Evolutionary conservation across 2,797 vertebrate species (phyloP).

Genomic region (Lycodopsis pacificus): DNA sequence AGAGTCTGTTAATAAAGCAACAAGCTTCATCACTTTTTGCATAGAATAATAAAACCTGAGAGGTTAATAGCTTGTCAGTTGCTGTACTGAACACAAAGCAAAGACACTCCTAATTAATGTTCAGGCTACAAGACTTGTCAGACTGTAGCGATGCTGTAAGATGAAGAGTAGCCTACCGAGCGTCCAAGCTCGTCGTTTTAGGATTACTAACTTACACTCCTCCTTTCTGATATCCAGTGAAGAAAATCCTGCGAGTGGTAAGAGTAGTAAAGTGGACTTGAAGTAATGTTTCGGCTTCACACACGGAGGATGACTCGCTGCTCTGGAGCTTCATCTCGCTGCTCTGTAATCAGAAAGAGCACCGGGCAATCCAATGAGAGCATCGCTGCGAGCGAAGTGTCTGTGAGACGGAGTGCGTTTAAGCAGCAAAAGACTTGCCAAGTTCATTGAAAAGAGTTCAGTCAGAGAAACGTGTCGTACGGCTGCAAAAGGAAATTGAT

Average conservation of each 20-base stretch:
- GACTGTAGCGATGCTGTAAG: background rate
- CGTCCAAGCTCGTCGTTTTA: too few species aligned
- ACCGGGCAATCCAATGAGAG: slow-evolving; percentile 53
- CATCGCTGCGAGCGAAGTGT: slow-evolving; percentile 46
- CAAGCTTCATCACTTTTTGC: too few species aligned
- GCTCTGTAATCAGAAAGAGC: slow-evolving; percentile 60
- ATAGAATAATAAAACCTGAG: background rate
- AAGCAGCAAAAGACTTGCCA: slow-evolving; percentile 29
- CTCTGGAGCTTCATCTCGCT: slow-evolving; percentile 5
- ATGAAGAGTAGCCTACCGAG: background rate
- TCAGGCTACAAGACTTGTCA: background rate
- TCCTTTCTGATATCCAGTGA: too few species aligned
- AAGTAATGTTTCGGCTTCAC: slow-evolving; percentile 14
- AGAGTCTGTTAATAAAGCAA: background rate
- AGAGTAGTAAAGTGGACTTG: slow-evolving; percentile 8
- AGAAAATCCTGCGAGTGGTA: slow-evolving; percentile 2
- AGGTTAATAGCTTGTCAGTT: background rate
- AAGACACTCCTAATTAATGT: background rate
- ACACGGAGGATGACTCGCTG: slow-evolving; percentile 38
- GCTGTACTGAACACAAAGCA: background rate
- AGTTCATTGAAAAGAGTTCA: slow-evolving; percentile 65
- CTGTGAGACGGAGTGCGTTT: background rate
- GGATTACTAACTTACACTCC: too few species aligned
- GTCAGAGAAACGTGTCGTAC: slow-evolving; percentile 50
- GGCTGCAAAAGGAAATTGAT: slow-evolving; percentile 46